Base-by-base conservation (phyloP, 2,797 vertebrate species). In the Loris lydekkerianus region DNA sequence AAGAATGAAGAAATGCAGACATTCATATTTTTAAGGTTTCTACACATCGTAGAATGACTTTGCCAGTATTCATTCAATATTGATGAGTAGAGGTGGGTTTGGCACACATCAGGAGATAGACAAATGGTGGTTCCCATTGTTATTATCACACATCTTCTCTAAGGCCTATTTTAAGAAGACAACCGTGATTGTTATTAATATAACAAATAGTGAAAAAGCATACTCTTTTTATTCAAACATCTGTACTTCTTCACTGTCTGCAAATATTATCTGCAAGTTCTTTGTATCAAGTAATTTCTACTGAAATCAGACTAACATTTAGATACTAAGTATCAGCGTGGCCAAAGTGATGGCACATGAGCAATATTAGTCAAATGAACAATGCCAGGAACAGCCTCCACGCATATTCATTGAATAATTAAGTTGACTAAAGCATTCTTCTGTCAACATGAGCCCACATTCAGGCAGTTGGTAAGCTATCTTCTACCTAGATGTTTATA, bases 401-500 rank as follows among this genome's bases (percentile, higher is more conserved):
- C 58, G 13, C 43, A 53, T 34, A 40, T 25, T 53, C 5, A 89
- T 76, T 40, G 87, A 73, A 61, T 85, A 58, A 91, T 76, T 95
- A 76, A 81, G 75, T 13, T 34, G 14, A 78, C 14, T 2, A 77
- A 67, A 15, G 15, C 21, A 91, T 53, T 31, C 92, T 53, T 49
- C 34, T 75, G n/a, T 80, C 18, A 61, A 29, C 15, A 15, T 27
- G 46, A 63, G 14, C 10, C 61, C 40, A 61, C 4, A 25, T 72
- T 88, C 63, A 81, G 85, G 40, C 11, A 43, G 34, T 40, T 81
- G 25, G 46, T 76, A 89, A 61, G 7, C 29, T 69, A 86, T 21
- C 23, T 31, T 90, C 53, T 20, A 83, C 53, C 18, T 89, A 63
- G 61, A 93, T 23, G 9, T 88, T 93, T 94, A 31, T 87, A 72